Conservation (phyloP, 1,140 invertebrate genomes). For the Whitmania pigra region DNA sequence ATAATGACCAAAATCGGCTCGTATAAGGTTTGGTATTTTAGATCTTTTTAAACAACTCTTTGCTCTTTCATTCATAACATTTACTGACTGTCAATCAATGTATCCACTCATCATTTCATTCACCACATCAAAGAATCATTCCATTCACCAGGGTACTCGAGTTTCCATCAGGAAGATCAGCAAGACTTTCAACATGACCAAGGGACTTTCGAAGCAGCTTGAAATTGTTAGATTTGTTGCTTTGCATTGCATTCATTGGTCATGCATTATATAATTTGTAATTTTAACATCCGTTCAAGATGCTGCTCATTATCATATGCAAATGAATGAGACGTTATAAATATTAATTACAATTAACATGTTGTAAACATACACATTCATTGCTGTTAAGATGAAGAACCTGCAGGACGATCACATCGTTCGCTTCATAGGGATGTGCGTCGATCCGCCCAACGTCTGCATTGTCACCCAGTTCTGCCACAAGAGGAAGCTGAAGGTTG, state of each 20-base stretch:
- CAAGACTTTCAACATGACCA: slow-evolving; percentile 64
- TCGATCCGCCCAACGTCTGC: slow-evolving; percentile 60
- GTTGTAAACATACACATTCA: too few relatives aligned
- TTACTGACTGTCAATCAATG: too few relatives aligned
- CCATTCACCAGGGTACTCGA: slow-evolving; percentile 49
- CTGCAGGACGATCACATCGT: slow-evolving; percentile 87
- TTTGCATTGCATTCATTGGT: background rate
- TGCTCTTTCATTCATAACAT: too few relatives aligned
- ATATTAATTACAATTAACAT: slow-evolving; percentile 48
- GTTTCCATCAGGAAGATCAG: slow-evolving; percentile 75
- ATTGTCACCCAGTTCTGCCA: slow-evolving; percentile 87
- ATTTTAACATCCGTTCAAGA: background rate
- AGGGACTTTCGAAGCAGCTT: slow-evolving; percentile 52
- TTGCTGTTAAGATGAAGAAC: slow-evolving; percentile 65
- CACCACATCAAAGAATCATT: too few relatives aligned
- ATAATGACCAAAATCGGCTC: slow-evolving; percentile 71
- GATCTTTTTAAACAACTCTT: background rate
- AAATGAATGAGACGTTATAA: background rate
- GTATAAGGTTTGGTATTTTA: slow-evolving; percentile 55
- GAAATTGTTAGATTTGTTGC: background rate
- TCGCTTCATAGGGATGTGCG: slow-evolving; percentile 80
- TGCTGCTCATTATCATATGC: background rate
- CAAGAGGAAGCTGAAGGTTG: slow-evolving; percentile 71
- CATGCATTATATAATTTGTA: background rate
- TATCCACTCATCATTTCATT: too few relatives aligned